Percentiles rank a stretch among this genome's conserved stretches.
These are phyloP conservation scores for Ceratotherium simum DNA, from an alignment of 2,113 vertebrate species.

Conservation along the genomic window DNA sequence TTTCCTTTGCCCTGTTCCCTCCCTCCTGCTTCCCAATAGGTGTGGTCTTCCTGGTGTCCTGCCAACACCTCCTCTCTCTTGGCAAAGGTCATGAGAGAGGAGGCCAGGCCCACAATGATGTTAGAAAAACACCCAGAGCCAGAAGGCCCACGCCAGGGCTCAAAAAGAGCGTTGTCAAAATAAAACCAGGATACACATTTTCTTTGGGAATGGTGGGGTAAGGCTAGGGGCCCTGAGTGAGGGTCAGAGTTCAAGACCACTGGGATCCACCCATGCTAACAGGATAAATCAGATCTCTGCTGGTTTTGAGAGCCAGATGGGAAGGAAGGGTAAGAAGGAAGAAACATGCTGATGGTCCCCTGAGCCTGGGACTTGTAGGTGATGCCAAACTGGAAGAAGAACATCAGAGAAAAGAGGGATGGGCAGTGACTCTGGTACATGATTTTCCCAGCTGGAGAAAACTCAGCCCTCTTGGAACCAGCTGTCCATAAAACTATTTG, in stretches of 20 bases:
- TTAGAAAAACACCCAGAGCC: background rate
- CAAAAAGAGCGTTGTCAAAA: background rate
- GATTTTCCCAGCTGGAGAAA: constrained; percentile 14
- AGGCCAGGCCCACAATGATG: background rate
- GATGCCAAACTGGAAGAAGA: background rate
- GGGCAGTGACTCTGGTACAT: background rate
- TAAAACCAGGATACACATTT: background rate
- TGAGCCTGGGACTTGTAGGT: background rate
- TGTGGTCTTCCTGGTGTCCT: background rate
- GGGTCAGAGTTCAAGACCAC: background rate
- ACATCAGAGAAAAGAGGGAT: background rate
- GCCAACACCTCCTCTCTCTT: background rate
- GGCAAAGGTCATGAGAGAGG: background rate
- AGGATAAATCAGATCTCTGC: background rate
- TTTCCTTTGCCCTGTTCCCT: background rate
- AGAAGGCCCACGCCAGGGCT: background rate
- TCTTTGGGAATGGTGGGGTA: background rate
- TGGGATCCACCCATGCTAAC: background rate
- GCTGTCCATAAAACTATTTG: background rate
- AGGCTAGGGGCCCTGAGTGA: too few relatives aligned
- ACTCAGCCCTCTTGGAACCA: constrained; percentile 11
- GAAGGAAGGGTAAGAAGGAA: background rate
- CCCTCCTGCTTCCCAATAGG: background rate
- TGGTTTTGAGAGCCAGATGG: background rate
- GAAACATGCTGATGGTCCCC: background rate